These are phyloP conservation scores for Xerus inauris DNA, from an alignment of 2,113 vertebrate genomes.

Conservation along the genomic window DNA sequence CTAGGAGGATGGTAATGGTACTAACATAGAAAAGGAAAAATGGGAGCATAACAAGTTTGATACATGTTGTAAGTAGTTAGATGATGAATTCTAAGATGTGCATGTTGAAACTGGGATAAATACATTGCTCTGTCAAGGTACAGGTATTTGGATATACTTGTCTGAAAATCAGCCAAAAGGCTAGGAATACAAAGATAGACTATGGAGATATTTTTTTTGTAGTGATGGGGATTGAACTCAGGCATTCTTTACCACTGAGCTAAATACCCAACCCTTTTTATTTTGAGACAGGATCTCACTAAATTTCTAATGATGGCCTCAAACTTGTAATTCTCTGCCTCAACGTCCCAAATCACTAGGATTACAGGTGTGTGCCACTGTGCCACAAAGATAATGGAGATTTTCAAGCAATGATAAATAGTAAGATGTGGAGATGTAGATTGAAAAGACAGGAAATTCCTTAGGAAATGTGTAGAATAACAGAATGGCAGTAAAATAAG, in stretches of 20 bases:
- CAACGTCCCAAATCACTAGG: too few species aligned
- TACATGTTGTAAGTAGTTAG: background rate
- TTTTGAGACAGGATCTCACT: too few species aligned
- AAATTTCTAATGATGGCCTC: too few species aligned
- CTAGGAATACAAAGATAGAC: background rate
- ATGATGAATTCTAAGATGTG: background rate
- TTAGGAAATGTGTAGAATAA: background rate
- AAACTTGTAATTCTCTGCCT: too few species aligned
- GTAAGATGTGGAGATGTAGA: background rate
- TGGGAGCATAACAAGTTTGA: background rate
- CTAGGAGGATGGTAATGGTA: background rate
- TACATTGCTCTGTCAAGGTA: background rate
- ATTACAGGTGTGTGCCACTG: too few species aligned
- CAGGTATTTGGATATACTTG: background rate
- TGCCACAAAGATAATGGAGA: too few species aligned
- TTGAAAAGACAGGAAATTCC: background rate
- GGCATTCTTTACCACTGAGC: too few species aligned
- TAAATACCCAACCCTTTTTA: too few species aligned
- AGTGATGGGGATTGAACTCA: too few species aligned
- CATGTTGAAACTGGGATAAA: background rate
- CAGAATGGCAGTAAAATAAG: background rate
- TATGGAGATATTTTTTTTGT: background rate
- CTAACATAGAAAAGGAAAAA: slow-evolving; percentile 19
- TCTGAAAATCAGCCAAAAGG: background rate
- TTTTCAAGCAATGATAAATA: background rate